A percentile compares a stretch with the other conserved stretches of the same genome.
Evolutionary conservation across 1,140 invertebrate genomes (phyloP).

Genomic region (Acromyrmex heyeri): DNA sequence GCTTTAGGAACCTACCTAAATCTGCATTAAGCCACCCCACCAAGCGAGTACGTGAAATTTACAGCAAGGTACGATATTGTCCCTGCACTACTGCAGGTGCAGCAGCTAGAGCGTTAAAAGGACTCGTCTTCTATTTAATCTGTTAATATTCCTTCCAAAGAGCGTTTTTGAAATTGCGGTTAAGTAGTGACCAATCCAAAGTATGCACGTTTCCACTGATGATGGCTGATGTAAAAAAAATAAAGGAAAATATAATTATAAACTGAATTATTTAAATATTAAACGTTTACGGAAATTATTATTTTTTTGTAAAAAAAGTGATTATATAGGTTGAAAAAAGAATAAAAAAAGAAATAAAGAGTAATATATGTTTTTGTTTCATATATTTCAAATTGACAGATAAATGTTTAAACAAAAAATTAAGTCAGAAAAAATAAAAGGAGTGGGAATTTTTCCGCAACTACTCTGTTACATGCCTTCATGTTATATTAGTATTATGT

Average conservation of each 20-base stretch:
- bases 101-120: slow-evolving; percentile 54
- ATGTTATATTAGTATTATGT: no score
- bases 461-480: no score
- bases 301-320: background rate
- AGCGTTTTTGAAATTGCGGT: background rate
- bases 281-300: background rate
- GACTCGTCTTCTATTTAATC: slow-evolving; percentile 13
- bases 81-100: slow-evolving; percentile 16
- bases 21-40: slow-evolving; percentile 82
- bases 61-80: slow-evolving; percentile 65
- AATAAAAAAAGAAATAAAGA: background rate
- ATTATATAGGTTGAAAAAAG: background rate
- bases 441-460: no score
- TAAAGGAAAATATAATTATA: background rate
- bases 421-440: no score
- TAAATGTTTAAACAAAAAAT: background rate
- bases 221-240: background rate
- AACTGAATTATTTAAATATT: background rate
- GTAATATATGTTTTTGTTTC: background rate
- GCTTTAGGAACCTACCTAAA: slow-evolving; percentile 79
- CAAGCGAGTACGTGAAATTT: slow-evolving; percentile 77
- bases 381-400: background rate
- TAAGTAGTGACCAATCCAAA: background rate
- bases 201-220: background rate
- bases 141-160: slow-evolving; percentile 2